phyloP scores from a whole-genome alignment of 2,888 invertebrate species.

The Caenorhabditis japonica region DNA sequence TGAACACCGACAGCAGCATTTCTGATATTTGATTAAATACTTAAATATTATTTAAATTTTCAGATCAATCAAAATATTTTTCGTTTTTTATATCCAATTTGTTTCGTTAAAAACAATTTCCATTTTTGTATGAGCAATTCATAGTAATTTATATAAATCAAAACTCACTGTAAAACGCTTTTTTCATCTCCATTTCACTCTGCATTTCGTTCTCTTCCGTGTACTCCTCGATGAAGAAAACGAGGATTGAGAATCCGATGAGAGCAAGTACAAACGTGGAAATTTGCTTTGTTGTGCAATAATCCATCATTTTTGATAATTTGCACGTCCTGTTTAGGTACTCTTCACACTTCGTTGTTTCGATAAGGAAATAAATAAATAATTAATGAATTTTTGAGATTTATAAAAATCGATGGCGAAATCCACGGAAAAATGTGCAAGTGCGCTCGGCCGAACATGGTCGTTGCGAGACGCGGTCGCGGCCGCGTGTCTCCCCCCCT shows the following conservation, averaged over 20 bases:
- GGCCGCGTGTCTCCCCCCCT: slow-evolving; percentile 23
- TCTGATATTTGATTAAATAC: too few relatives aligned
- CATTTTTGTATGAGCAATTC: too few relatives aligned
- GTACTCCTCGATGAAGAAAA: slow-evolving; percentile 64
- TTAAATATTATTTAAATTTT: too few relatives aligned
- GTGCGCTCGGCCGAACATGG: slow-evolving; percentile 2
- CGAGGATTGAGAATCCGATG: slow-evolving; percentile 59
- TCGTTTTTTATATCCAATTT: too few relatives aligned
- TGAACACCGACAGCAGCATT: too few relatives aligned
- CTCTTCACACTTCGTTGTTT: too few relatives aligned
- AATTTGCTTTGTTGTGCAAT: slow-evolving; percentile 52
- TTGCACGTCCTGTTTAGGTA: too few relatives aligned
- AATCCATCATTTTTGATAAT: slow-evolving; percentile 26
- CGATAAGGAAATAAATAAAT: too few relatives aligned
- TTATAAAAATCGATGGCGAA: neutral
- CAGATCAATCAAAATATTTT: too few relatives aligned
- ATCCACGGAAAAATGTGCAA: neutral
- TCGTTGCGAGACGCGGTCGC: slow-evolving; percentile 21
- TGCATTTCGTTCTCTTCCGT: slow-evolving; percentile 56
- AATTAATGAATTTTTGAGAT: neutral
- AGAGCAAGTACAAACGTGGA: slow-evolving; percentile 58
- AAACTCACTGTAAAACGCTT: slow-evolving; percentile 40
- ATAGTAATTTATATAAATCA: too few relatives aligned
- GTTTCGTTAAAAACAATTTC: too few relatives aligned
- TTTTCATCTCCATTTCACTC: slow-evolving; percentile 52